These are phyloP conservation scores for Oryzias melastigma DNA, from an alignment of 2,113 vertebrate genomes.

Conservation along the genomic window DNA sequence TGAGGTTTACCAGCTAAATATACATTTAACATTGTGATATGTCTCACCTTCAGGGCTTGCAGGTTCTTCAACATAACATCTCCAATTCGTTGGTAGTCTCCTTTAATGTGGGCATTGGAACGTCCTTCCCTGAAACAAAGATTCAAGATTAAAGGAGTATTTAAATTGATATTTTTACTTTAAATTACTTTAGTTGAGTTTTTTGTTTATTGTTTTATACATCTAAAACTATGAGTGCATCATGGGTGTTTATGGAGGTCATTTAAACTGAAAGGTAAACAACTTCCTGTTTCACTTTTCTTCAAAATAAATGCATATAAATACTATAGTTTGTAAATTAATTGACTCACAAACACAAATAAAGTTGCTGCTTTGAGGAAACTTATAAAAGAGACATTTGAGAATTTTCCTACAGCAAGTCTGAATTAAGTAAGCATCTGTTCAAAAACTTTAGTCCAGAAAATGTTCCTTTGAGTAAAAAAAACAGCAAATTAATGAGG, in stretches of 20 bases:
- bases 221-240: not conserved
- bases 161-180: not conserved
- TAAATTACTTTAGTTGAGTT: not conserved
- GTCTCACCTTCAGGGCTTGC: constrained; percentile 88
- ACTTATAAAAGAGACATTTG: not conserved
- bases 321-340: not conserved
- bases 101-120: constrained; percentile 92
- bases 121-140: constrained; percentile 87
- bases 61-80: constrained; percentile 95
- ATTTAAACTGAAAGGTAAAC: too few relatives aligned
- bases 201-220: not conserved
- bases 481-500: too few relatives aligned
- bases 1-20: too few relatives aligned
- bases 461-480: too few relatives aligned
- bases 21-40: not conserved
- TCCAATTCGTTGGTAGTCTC: constrained; percentile 93
- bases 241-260: not conserved
- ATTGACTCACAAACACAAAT: not conserved
- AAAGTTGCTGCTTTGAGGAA: too few relatives aligned
- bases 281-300: too few relatives aligned
- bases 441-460: too few relatives aligned
- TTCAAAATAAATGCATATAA: not conserved
- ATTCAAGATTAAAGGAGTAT: constrained; percentile 5
- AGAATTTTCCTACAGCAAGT: too few relatives aligned
- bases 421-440: not conserved